Evolutionary conservation across 53 echinoderm and acorn worm species (phyloP).

Genomic region (Mesocentrotus franciscanus): DNA sequence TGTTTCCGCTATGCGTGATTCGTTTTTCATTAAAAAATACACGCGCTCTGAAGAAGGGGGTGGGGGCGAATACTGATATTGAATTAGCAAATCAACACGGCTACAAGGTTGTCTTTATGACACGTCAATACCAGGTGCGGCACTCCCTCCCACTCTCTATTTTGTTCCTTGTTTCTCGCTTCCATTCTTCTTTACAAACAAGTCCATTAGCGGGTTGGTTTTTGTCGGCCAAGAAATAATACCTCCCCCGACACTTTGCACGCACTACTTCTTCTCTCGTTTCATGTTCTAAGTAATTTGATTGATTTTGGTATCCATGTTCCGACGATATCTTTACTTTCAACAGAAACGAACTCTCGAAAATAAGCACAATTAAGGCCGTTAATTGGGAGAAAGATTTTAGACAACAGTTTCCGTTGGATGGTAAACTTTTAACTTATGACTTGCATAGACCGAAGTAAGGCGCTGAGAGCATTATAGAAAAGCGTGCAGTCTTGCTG

Average conservation of each 20-base stretch:
- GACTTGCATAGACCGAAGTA: not conserved
- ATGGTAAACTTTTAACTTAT: not conserved
- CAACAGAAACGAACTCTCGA: not conserved
- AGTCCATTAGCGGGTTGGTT: not conserved
- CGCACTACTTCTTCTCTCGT: not conserved
- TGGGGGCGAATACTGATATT: not conserved
- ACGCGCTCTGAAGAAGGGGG: not conserved
- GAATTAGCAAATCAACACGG: conserved; percentile 3
- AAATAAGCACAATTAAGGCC: not conserved
- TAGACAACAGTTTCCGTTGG: not conserved
- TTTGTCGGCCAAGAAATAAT: not conserved
- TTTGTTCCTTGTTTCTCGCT: not conserved
- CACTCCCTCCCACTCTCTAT: not conserved
- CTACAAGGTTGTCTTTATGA: not conserved
- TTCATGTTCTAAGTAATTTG: not conserved
- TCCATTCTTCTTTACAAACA: not conserved
- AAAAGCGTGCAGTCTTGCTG: no score
- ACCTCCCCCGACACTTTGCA: not conserved
- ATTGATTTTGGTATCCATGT: not conserved
- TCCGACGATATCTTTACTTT: not conserved
- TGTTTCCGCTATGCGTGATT: conserved; percentile 20
- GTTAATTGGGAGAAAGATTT: not conserved
- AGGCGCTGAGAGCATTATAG: no score
- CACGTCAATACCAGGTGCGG: not conserved
- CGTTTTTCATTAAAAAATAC: conserved; percentile 30